phyloP scores from a whole-genome alignment of 2,113 vertebrate genomes.

The Trinectes maculatus region DNA sequence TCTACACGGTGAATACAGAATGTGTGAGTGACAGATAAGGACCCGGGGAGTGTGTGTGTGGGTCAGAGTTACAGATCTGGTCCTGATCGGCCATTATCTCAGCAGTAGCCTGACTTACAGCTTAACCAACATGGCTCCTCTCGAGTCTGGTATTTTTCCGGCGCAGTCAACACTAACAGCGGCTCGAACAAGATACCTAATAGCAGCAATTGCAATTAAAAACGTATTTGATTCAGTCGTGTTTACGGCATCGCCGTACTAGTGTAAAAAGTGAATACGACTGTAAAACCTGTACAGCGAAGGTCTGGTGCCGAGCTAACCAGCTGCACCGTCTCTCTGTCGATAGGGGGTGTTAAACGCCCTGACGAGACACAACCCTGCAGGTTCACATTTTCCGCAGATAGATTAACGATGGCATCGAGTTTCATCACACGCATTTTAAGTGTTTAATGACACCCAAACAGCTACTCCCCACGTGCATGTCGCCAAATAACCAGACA shows the following conservation, averaged over 20 bases:
- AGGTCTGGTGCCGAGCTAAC: constrained; percentile 17
- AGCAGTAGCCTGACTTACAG: constrained; percentile 73
- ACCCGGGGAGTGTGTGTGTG: constrained; percentile 21
- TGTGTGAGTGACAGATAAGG: constrained; percentile 31
- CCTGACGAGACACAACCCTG: neutral
- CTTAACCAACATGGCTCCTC: constrained; percentile 79
- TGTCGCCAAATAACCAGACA: neutral
- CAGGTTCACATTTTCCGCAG: constrained; percentile 21
- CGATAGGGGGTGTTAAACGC: constrained; percentile 61
- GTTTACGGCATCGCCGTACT: neutral
- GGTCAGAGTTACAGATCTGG: constrained; percentile 70
- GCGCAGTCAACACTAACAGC: constrained; percentile 8
- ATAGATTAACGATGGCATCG: neutral
- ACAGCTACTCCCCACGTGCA: neutral
- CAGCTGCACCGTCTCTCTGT: constrained; percentile 4
- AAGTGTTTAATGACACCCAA: fast-evolving
- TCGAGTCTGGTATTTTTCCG: constrained; percentile 41
- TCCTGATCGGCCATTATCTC: constrained; percentile 81
- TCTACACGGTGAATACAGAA: neutral
- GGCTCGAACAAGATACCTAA: neutral
- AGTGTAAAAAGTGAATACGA: neutral
- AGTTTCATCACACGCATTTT: fast-evolving
- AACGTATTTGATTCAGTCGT: fast-evolving
- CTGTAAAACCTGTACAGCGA: constrained; percentile 24
- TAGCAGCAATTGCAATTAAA: neutral